Base-by-base conservation (phyloP, 2,888 invertebrate genomes). In the Axea sp. region DNA sequence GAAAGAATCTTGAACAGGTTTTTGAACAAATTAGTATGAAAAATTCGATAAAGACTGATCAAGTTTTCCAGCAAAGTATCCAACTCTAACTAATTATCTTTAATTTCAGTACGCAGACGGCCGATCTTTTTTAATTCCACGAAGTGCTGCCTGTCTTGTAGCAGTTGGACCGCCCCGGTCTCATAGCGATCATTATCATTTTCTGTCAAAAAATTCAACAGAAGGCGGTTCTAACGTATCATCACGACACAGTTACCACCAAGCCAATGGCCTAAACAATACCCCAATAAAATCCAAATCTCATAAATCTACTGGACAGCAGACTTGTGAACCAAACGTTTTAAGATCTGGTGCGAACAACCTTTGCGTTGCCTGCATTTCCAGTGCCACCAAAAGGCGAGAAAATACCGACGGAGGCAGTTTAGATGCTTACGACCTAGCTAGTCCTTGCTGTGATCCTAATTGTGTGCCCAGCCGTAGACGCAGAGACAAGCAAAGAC, bases 371-470 rank as follows among this genome's bases (percentile, higher is more conserved):
- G 87, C 87, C n/a, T 87, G 87, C 43, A 87, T 87, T 30, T 86
- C 87, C 1, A 86, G 86, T 53, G 83, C 86, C 0, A 83, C 81
- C 22, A 77, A 84, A 24, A 82, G 81, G 31, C 77, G 83, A 28
- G 86, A 85, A 11, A 82, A 80, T 19, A 77, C 81, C 14, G 95
- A 94, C 78, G 93, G 93, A 65, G 93, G 93, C 37, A 95, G 95
- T 81, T 89, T 95, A 53, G 95, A 95, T 84, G 95, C 95, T 1
- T 96, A 96, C 79, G 95, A 95, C 84, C 88, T 95, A 43, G 95
- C 95, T 0, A 94, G 95, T 83, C 94, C 95, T 0, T 95, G 95
- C 83, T 95, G 95, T 85, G 94, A 95, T 85, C 93, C 95, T 0
- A 93, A 95, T 78, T 96, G 95, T 83, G 94, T 95, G 43, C 95